These are phyloP conservation scores for Chaetura pelagica DNA, from an alignment of 2,113 vertebrate species.

Conservation along the genomic window DNA sequence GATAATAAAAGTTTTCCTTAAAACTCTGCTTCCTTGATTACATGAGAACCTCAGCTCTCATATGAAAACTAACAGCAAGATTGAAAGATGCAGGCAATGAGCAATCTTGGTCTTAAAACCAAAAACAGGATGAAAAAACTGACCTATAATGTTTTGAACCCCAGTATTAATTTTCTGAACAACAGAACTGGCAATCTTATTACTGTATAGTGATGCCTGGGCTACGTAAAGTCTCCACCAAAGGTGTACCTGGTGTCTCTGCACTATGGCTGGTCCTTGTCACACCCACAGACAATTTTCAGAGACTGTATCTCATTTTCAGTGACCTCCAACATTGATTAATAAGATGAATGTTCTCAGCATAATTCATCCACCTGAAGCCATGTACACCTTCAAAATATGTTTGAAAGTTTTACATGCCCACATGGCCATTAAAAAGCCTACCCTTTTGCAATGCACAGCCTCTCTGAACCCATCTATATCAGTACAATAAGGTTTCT, in stretches of 20 bases:
- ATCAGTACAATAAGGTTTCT: background rate
- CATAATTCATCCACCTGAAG: background rate
- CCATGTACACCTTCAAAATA: background rate
- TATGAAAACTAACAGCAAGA: background rate
- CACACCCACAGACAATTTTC: background rate
- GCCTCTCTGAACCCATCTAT: background rate
- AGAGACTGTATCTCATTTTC: background rate
- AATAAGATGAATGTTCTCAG: background rate
- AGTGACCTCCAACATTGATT: accelerated
- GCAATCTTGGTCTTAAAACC: background rate
- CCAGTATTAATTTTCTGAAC: background rate
- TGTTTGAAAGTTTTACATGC: background rate
- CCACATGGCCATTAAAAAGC: background rate
- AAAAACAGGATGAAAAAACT: background rate
- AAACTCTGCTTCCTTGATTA: background rate
- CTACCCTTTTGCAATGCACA: background rate
- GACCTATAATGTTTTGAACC: background rate
- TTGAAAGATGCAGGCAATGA: background rate
- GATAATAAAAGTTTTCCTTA: background rate
- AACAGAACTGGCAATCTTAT: background rate
- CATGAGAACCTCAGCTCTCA: background rate
- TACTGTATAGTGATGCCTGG: background rate
- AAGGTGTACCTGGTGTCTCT: background rate
- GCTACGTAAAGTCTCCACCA: background rate
- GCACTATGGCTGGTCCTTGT: background rate